These are phyloP conservation scores for Sapayoa aenigma DNA, from an alignment of 2,113 vertebrate species.

Conservation along the genomic window DNA sequence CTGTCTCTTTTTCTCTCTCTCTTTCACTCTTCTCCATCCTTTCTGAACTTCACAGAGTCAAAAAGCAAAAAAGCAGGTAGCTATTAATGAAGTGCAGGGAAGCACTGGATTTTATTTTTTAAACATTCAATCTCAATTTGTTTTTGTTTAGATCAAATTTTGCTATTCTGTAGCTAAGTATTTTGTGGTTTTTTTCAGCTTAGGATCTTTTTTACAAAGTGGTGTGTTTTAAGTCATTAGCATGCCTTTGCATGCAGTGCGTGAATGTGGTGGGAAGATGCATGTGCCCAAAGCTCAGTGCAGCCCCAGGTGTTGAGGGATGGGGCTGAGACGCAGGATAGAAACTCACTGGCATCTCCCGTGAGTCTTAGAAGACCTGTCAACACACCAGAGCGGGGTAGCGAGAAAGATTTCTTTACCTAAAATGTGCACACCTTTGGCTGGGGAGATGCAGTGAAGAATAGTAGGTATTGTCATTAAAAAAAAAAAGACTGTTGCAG, in stretches of 20 bases:
- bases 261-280: not conserved
- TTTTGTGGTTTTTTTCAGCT: not conserved
- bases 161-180: not conserved
- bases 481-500: not conserved
- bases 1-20: not conserved
- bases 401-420: not conserved
- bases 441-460: not conserved
- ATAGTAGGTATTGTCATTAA: not conserved
- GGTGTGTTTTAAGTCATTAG: not conserved
- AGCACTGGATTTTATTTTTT: not conserved
- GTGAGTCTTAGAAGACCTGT: not conserved
- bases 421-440: not conserved
- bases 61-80: not conserved
- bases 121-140: not conserved
- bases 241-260: accelerated
- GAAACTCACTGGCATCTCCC: not conserved
- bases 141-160: not conserved
- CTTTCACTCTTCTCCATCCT: not conserved
- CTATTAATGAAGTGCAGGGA: not conserved
- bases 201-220: not conserved
- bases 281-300: not conserved
- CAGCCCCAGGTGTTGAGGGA: not conserved
- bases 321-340: accelerated
- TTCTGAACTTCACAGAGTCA: constrained; percentile 5
- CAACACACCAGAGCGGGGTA: not conserved